These are phyloP conservation scores for Pomacea maculata DNA, from an alignment of 1,140 invertebrate genomes.

Conservation along the genomic window DNA sequence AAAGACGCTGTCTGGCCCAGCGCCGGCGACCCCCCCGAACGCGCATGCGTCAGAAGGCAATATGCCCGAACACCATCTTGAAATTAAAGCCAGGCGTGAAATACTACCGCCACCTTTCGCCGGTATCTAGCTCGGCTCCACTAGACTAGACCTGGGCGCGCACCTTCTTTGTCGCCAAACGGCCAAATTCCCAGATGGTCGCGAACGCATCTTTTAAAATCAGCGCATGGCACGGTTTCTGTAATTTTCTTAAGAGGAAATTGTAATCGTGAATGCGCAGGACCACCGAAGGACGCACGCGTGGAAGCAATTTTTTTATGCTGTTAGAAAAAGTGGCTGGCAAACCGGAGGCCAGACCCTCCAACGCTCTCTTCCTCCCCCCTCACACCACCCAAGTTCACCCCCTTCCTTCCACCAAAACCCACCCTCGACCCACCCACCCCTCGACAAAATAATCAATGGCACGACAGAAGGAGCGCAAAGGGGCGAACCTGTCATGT, in stretches of 20 bases:
- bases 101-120: slow-evolving; percentile 6
- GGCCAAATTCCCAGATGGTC: slow-evolving; percentile 21
- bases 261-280: slow-evolving; percentile 18
- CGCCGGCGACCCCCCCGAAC: not conserved
- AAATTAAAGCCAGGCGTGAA: slow-evolving; percentile 22
- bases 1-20: not conserved
- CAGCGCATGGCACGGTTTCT: slow-evolving; percentile 14
- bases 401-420: no score
- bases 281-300: slow-evolving; percentile 5
- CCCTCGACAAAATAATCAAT: slow-evolving; percentile 24
- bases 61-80: slow-evolving; percentile 13
- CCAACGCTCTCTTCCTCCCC: no score
- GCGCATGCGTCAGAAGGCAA: no score
- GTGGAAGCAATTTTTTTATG: not conserved
- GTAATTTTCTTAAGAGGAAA: slow-evolving; percentile 33
- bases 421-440: not conserved
- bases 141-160: slow-evolving; percentile 5
- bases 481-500: slow-evolving; percentile 24
- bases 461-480: slow-evolving; percentile 7
- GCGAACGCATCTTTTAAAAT: slow-evolving; percentile 22
- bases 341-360: not conserved
- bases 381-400: no score
- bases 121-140: slow-evolving; percentile 14
- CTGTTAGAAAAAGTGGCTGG: not conserved
- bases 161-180: slow-evolving; percentile 23